These are phyloP conservation scores for Linhomoeus sp. DNA, from an alignment of 2,888 invertebrate species.

Conservation along the genomic window DNA sequence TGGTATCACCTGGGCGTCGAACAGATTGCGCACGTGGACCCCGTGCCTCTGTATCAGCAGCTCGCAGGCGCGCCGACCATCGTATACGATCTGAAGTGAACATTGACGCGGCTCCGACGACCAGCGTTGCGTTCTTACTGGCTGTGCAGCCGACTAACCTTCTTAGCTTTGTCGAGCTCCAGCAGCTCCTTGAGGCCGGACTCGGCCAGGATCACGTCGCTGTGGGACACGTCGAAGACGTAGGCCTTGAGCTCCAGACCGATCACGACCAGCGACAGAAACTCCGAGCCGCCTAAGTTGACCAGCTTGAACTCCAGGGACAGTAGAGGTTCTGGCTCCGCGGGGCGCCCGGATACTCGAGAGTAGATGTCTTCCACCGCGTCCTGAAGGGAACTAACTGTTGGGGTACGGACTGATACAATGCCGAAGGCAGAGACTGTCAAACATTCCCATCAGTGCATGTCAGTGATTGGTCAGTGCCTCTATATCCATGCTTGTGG, in stretches of 20 bases:
- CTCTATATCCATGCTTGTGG: no score
- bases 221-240: constrained; percentile 22
- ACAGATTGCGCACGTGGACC: constrained; percentile 19
- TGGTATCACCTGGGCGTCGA: constrained; percentile 20
- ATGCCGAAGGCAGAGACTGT: no score
- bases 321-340: constrained; percentile 31
- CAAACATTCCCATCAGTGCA: no score
- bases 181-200: constrained; percentile 20
- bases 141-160: no score
- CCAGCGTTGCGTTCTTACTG: background rate
- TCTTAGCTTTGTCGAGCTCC: constrained; percentile 16
- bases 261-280: constrained; percentile 49
- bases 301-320: constrained; percentile 83
- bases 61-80: constrained; percentile 16
- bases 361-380: constrained; percentile 13
- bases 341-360: constrained; percentile 10
- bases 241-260: constrained; percentile 8
- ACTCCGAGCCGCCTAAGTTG: constrained; percentile 55
- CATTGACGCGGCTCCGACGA: background rate
- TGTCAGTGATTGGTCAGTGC: no score
- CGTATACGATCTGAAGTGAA: constrained; percentile 16
- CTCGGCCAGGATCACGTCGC: constrained; percentile 20
- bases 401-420: no score
- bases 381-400: no score
- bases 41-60: constrained; percentile 20